Base-by-base conservation (phyloP, 1,140 invertebrate species). In the Lepidostoma basale region DNA sequence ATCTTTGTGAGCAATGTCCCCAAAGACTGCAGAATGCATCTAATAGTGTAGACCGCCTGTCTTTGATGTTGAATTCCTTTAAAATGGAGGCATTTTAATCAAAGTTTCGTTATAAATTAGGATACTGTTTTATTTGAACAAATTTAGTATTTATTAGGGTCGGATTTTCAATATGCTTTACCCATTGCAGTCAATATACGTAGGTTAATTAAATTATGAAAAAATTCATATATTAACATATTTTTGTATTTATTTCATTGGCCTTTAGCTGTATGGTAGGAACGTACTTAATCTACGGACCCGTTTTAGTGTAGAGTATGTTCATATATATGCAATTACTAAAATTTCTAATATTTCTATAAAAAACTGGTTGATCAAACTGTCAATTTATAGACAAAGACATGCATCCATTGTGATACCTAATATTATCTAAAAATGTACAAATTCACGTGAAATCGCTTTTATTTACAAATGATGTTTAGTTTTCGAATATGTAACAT, bases 381-480 rank as follows among this genome's bases (percentile, higher is more conserved):
- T 56, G 52, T 56, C 52, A 56, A 56, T 56, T 56, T 56, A 39
- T 56, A 33, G 28, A 22, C 52, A 56, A 56, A 56, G 16, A 56
- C 33, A 56, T 56, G 18, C 52, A 33, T 56, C 33, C 52, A 56
- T 56, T 56, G 52, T 56, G 52, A 56, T 56, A 56, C 28, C 16
- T 45, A 22, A 49, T 39, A 56, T 36, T 28, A 56, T 56, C 52
- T 56, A 33, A 56, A 49, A n/a, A 56, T 28, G 52, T 56, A 56
- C 52, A 56, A 56, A 56, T 56, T 20, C 33, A 56, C 36, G 52
- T 36, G 52, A 56, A 56, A 23, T 56, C n/a, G n/a, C n/a, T n/a
- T n/a, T n/a, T n/a, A n/a, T n/a, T n/a, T n/a, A n/a, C n/a, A n/a
- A n/a, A n/a, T n/a, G n/a, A n/a, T n/a, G n/a, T n/a, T n/a, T n/a